A percentile compares a stretch with the other conserved stretches of the same genome.
Conservation (phyloP, 2,888 invertebrate species). For the Spodoptera exigua region DNA sequence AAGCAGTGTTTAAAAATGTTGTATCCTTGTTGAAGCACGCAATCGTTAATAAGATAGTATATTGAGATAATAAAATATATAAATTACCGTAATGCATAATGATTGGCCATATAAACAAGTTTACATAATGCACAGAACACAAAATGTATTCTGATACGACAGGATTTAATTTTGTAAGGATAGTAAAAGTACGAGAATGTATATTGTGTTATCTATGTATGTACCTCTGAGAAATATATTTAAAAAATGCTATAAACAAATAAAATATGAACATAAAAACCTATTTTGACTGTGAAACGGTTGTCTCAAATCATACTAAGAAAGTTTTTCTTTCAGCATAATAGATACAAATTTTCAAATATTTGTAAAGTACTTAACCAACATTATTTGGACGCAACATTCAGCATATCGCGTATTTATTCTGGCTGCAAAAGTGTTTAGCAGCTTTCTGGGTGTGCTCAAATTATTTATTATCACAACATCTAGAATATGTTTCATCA, state of each 20-base stretch:
- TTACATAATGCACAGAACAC: background rate
- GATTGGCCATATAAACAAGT: background rate
- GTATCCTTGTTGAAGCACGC: constrained; percentile 37
- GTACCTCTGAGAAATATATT: no score
- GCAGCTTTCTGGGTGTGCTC: constrained; percentile 19
- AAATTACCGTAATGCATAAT: background rate
- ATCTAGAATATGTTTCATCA: constrained; percentile 32
- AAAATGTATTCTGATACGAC: no score
- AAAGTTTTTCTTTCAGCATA: background rate
- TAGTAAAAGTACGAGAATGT: no score
- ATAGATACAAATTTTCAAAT: background rate
- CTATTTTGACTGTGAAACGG: no score
- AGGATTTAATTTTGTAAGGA: no score
- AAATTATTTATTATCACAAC: constrained; percentile 23
- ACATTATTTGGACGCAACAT: constrained; percentile 10
- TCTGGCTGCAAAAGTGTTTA: constrained; percentile 24
- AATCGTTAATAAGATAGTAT: constrained; percentile 3
- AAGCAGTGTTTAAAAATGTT: constrained; percentile 38
- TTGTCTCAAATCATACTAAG: background rate
- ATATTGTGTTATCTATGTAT: no score
- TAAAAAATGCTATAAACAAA: no score
- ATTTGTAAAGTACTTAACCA: constrained; percentile 4
- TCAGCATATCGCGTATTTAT: constrained; percentile 26
- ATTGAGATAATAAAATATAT: constrained; percentile 3
- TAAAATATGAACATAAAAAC: no score